Evolutionary conservation across 2,113 vertebrate genomes (phyloP), one percentile per base, ranked within the genome.

Genomic region (Oncorhynchus mykiss): DNA sequence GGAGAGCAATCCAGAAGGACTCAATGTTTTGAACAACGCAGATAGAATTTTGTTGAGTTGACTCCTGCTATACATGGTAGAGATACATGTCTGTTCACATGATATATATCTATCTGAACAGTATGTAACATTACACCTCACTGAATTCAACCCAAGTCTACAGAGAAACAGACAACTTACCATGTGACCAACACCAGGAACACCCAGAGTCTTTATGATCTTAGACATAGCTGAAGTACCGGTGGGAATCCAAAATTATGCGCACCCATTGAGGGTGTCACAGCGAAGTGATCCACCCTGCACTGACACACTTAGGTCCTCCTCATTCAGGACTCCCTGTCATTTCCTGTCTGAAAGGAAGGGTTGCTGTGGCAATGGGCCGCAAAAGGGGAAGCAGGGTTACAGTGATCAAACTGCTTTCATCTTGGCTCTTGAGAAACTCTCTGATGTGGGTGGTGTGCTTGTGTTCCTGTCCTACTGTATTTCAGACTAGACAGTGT

Each of bases 331-430:
- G 90, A 88, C 91, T 88, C 91, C 94, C 92, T 94, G 94, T 45
- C 9, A 45, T 45, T 45, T 45, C 39, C 39, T 45, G 39, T 94
- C 95, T 89, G 91, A 92, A 94, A 94, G 95, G 97, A 98, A 96
- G 95, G 94, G 94, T 96, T 93, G 89, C 96, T 93, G 95, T 95
- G 94, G 96, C 94, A 96, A 96, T 95, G 88, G 87, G 93, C 95
- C 96, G 93, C 96, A 97, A 96, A 91, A 92, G 93, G 94, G 94
- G 95, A 96, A 96, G 94, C 93, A 92, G 90, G 89, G 91, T 93
- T 92, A 93, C 88, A 85, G 79, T 87, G 90, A 87, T 92, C 82
- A 88, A 84, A 87, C 80, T 77, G 86, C 71, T 83, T 68, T 87
- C n/a, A n/a, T 24, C 67, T 74, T 73, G 77, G 39, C 18, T 87